Evolutionary conservation across 2,888 invertebrate genomes (phyloP).

Genomic region (Trachelus iudaicus): DNA sequence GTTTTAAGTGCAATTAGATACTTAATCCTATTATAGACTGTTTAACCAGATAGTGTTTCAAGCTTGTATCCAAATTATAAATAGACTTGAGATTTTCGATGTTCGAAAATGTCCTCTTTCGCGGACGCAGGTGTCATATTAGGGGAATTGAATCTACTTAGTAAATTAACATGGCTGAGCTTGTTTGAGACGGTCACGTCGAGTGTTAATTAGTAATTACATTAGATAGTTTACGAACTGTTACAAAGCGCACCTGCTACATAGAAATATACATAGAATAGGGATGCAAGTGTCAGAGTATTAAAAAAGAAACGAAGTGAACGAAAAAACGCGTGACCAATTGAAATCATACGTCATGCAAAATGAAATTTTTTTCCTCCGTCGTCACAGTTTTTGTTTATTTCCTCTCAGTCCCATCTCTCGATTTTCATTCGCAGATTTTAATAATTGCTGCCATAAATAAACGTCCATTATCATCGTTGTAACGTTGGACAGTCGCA

Average conservation of each 20-base stretch:
- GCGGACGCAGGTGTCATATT: constrained; percentile 1
- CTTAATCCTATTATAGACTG: not conserved
- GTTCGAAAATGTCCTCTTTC: not conserved
- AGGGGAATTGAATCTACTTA: constrained; percentile 15
- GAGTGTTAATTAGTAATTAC: constrained; percentile 33
- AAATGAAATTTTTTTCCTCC: not conserved
- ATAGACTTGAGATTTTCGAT: not conserved
- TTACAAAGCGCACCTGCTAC: not conserved
- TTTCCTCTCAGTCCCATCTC: not conserved
- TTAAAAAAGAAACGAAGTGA: not conserved
- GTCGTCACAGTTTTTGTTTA: not conserved
- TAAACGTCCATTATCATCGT: not conserved
- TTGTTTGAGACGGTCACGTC: constrained; percentile 9
- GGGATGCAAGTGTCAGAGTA: not conserved
- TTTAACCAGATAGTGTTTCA: not conserved
- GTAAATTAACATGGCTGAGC: constrained; percentile 10
- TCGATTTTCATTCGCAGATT: not conserved
- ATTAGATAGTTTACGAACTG: constrained; percentile 17
- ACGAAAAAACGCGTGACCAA: not conserved
- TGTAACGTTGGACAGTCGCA: not conserved
- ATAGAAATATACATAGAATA: not conserved
- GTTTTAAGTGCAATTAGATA: not conserved
- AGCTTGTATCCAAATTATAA: not conserved
- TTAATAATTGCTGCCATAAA: not conserved
- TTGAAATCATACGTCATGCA: not conserved